Conservation (phyloP, 2,113 vertebrate species). For the Microtus pennsylvanicus region DNA sequence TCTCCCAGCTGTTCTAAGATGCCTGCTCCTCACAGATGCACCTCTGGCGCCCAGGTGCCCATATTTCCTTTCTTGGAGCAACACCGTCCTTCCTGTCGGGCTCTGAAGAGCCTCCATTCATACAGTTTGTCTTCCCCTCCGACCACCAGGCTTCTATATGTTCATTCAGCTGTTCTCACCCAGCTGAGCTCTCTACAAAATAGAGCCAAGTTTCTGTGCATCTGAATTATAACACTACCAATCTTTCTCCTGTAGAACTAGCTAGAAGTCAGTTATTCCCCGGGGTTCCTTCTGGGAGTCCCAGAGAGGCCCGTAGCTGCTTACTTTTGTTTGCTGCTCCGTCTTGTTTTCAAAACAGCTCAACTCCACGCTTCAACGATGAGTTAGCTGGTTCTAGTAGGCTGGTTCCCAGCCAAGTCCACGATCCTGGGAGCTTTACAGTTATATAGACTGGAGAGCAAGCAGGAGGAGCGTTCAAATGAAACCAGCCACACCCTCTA, state of each 20-base stretch:
- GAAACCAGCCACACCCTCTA: neutral
- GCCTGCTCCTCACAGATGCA: neutral
- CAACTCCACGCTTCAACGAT: neutral
- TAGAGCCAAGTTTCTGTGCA: conserved; percentile 10
- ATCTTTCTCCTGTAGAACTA: neutral
- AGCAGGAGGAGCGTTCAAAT: neutral
- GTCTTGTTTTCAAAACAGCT: neutral
- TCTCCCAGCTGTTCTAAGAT: neutral
- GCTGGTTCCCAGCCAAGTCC: conserved; percentile 9
- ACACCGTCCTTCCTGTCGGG: neutral
- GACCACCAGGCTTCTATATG: neutral
- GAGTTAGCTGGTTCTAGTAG: neutral
- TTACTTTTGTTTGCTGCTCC: conserved; percentile 40
- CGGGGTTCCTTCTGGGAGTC: neutral
- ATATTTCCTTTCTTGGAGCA: neutral
- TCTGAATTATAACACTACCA: neutral
- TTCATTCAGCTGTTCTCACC: neutral
- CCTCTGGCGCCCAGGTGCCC: neutral
- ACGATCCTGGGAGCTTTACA: neutral
- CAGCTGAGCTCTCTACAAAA: neutral
- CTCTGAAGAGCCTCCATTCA: neutral
- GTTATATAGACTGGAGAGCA: conserved; percentile 19
- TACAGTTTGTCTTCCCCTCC: neutral
- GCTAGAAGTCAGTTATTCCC: neutral
- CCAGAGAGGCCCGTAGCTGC: neutral